These are phyloP conservation scores for Drosophila prolongata DNA, from an alignment of 2,888 invertebrate species.

Conservation along the genomic window DNA sequence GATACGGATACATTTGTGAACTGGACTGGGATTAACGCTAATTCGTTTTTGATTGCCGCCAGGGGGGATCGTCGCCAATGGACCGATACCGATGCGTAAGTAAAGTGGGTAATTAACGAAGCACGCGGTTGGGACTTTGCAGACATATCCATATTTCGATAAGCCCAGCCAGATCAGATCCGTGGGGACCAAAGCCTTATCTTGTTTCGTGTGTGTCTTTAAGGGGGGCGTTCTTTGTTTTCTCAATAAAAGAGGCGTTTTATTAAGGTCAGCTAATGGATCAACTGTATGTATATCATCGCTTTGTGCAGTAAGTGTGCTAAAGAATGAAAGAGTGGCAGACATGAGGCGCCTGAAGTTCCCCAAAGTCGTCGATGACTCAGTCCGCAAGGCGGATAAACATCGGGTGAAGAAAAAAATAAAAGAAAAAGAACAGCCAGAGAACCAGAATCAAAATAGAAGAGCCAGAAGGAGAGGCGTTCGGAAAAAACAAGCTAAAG, in stretches of 20 bases:
- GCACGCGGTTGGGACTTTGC: conserved; percentile 1
- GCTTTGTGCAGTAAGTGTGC: conserved; percentile 21
- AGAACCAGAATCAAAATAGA: conserved; percentile 52
- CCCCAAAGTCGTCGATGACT: conserved; percentile 60
- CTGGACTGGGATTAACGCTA: conserved; percentile 65
- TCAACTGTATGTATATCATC: conserved; percentile 10
- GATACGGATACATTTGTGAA: conserved; percentile 27
- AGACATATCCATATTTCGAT: conserved; percentile 6
- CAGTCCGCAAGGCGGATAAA: conserved; percentile 46
- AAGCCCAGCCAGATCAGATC: conserved; percentile 28
- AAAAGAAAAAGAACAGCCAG: conserved; percentile 17
- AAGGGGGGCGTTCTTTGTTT: conserved; percentile 64
- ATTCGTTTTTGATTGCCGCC: conserved; percentile 72
- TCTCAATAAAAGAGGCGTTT: conserved; percentile 67
- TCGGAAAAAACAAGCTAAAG: conserved; percentile 14
- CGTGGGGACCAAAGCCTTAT: background rate
- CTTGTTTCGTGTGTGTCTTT: conserved; percentile 8
- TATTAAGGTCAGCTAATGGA: conserved; percentile 42
- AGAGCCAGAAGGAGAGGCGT: conserved; percentile 19
- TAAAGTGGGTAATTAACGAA: conserved; percentile 63
- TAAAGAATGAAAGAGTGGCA: conserved; percentile 2
- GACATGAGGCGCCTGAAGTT: conserved; percentile 36
- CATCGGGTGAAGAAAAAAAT: conserved; percentile 1
- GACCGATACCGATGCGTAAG: conserved; percentile 48
- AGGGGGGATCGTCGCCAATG: conserved; percentile 41